A percentile compares a stretch with the other conserved stretches of the same genome.
phyloP scores from a whole-genome alignment of 23 tunicate genomes.

The Halocynthia aurantium region DNA sequence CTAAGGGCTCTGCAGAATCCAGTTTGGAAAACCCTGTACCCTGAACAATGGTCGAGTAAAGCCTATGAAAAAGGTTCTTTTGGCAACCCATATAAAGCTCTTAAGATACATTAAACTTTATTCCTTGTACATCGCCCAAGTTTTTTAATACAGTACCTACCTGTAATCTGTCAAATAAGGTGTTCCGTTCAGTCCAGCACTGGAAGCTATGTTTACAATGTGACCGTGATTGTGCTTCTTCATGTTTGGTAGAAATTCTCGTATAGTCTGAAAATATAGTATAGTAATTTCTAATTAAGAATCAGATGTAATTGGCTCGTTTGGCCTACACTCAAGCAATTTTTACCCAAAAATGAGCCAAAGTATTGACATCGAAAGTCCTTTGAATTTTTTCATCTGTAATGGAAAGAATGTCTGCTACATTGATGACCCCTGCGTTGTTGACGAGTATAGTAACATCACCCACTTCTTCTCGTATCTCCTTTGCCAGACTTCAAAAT shows the following conservation, averaged over 20 bases:
- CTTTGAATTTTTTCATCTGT: constrained; percentile 38
- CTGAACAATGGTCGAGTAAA: too few relatives aligned
- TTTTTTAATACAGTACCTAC: constrained; percentile 13
- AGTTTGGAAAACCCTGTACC: too few relatives aligned
- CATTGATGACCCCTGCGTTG: constrained; percentile 55
- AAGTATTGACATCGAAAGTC: constrained; percentile 34
- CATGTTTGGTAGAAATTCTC: constrained; percentile 59
- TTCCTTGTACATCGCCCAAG: neutral
- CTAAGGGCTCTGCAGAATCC: too few relatives aligned
- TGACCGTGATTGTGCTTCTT: constrained; percentile 61
- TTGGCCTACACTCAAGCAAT: neutral
- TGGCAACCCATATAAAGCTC: too few relatives aligned
- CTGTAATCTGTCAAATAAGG: constrained; percentile 38
- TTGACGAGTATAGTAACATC: constrained; percentile 67
- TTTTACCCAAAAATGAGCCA: constrained; percentile 51
- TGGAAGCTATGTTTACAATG: constrained; percentile 42
- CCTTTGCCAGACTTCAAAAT: constrained; percentile 26
- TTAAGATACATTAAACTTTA: too few relatives aligned
- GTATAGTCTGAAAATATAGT: constrained; percentile 35
- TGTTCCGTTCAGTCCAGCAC: constrained; percentile 18
- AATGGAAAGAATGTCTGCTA: constrained; percentile 24
- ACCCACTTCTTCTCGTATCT: constrained; percentile 39
- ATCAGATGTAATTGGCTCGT: too few relatives aligned
- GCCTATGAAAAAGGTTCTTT: too few relatives aligned
- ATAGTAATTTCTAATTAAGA: too few relatives aligned